These are phyloP conservation scores for Ictalurus punctatus DNA, from an alignment of 2,113 vertebrate species.

Conservation along the genomic window DNA sequence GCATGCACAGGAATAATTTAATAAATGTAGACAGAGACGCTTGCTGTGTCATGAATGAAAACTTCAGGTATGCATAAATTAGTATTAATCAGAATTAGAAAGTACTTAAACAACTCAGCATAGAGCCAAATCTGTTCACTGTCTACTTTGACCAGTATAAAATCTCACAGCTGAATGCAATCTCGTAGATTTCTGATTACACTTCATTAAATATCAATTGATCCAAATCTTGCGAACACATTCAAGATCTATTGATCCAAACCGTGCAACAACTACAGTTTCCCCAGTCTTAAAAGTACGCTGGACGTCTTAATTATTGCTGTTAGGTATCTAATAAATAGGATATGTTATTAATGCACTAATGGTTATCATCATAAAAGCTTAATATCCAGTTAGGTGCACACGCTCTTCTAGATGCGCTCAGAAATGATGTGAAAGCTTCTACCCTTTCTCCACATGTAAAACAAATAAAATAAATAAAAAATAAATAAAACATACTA, in stretches of 20 bases:
- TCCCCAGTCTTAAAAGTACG: background rate
- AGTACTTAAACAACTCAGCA: background rate
- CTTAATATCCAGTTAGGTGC: slow-evolving; percentile 58
- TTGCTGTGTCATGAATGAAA: background rate
- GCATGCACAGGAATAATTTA: background rate
- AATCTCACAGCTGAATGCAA: background rate
- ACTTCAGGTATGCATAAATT: slow-evolving; percentile 5
- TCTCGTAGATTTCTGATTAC: background rate
- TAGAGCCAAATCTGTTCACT: background rate
- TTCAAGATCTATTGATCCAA: slow-evolving; percentile 3
- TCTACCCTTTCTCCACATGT: slow-evolving; percentile 18
- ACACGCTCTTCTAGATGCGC: slow-evolving; percentile 49
- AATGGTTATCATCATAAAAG: slow-evolving; percentile 48
- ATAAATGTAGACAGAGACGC: background rate
- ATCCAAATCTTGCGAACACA: background rate
- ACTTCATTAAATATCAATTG: slow-evolving; percentile 10
- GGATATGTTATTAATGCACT: slow-evolving; percentile 11
- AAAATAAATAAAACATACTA: background rate
- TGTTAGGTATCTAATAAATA: background rate
- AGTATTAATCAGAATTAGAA: background rate
- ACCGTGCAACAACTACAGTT: background rate
- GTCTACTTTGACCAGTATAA: background rate
- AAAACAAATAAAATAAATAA: background rate
- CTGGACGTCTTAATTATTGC: background rate
- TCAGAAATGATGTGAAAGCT: slow-evolving; percentile 55